These are phyloP conservation scores for Oryzias sinensis DNA, from an alignment of 2,797 vertebrate species.

Conservation along the genomic window DNA sequence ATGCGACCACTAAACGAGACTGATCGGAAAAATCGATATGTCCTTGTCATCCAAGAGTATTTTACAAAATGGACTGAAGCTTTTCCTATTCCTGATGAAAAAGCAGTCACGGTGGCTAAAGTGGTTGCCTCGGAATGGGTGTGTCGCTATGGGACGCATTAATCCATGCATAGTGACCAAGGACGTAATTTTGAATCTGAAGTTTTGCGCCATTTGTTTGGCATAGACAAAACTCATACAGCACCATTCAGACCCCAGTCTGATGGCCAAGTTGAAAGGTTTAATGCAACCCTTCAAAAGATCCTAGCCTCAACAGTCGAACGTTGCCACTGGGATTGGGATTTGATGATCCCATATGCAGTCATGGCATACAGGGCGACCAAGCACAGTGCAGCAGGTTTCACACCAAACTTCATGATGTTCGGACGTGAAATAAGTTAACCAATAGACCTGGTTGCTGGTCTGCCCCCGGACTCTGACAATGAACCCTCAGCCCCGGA, in stretches of 20 bases:
- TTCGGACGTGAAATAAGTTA: too few relatives aligned
- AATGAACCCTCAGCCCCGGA: too few relatives aligned
- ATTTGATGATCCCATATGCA: neutral
- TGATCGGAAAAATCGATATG: neutral
- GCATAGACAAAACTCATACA: neutral
- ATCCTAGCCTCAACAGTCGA: neutral
- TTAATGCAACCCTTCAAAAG: neutral
- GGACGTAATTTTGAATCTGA: slow-evolving; percentile 23
- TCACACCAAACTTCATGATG: slow-evolving; percentile 19
- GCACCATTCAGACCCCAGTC: neutral
- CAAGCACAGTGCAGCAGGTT: neutral
- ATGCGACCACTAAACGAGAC: slow-evolving; percentile 3
- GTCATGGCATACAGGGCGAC: slow-evolving; percentile 23
- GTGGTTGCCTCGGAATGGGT: slow-evolving; percentile 20
- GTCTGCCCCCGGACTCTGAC: too few relatives aligned
- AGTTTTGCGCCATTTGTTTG: neutral
- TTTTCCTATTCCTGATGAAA: neutral
- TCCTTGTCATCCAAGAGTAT: slow-evolving; percentile 1
- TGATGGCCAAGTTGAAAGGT: neutral
- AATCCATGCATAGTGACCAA: slow-evolving; percentile 22
- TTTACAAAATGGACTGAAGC: neutral
- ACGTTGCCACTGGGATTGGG: neutral
- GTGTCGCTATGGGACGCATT: slow-evolving; percentile 13
- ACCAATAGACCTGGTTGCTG: too few relatives aligned
- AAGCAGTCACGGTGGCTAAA: slow-evolving; percentile 19